Evolutionary conservation across 2,797 vertebrate genomes (phyloP).

Genomic region (Catamblyrhynchus diadema): DNA sequence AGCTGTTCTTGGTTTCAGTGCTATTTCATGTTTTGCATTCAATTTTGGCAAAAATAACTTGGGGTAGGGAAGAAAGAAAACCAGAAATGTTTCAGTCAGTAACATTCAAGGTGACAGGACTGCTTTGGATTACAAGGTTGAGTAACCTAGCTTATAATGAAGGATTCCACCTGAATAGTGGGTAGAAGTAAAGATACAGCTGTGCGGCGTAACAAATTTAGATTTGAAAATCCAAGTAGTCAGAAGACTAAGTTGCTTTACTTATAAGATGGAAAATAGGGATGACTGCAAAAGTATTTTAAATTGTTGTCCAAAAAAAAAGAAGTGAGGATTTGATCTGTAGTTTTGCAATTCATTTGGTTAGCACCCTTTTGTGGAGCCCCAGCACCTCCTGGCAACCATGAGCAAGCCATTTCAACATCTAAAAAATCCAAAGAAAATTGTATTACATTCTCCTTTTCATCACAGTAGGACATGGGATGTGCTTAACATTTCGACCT

Average conservation of each 20-base stretch:
- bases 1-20: neutral
- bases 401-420: rapidly evolving
- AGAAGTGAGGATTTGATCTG: neutral
- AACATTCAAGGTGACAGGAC: neutral
- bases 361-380: rapidly evolving
- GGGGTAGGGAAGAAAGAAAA: neutral
- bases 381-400: too few relatives aligned
- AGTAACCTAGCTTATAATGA: neutral
- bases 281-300: neutral
- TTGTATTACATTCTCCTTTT: neutral
- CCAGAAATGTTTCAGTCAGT: neutral
- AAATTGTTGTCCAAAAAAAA: neutral
- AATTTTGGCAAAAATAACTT: neutral
- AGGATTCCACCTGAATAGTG: neutral
- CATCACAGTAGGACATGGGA: too few relatives aligned
- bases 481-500: neutral
- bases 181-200: neutral
- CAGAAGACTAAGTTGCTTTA: neutral
- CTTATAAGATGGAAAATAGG: neutral
- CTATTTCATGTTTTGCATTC: neutral
- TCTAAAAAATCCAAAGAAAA: neutral
- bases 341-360: neutral
- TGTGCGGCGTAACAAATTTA: neutral
- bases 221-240: neutral
- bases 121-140: neutral